Evolutionary conservation across 1,140 invertebrate genomes (phyloP).

Genomic region (Dendrolimus punctatus): DNA sequence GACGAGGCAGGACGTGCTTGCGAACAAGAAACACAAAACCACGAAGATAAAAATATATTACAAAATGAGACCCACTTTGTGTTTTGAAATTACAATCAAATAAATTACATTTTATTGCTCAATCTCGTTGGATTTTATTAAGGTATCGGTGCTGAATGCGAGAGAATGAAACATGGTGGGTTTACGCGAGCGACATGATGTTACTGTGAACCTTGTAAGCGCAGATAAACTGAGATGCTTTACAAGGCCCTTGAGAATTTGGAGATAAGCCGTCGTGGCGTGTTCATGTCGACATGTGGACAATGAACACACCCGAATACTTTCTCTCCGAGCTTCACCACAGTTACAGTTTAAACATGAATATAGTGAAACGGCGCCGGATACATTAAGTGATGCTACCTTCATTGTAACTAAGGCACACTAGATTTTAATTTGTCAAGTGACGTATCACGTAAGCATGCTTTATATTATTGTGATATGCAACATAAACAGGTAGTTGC

Average conservation of each 20-base stretch:
- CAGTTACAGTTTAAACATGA: too few species aligned
- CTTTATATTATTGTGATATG: too few species aligned
- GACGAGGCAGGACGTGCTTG: conserved; percentile 39
- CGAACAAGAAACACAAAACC: conserved; percentile 58
- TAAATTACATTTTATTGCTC: conserved; percentile 72
- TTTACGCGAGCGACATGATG: conserved; percentile 57
- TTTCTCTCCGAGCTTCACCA: conserved; percentile 21
- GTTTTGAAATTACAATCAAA: conserved; percentile 70
- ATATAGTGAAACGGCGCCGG: too few species aligned
- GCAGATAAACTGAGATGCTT: conserved; percentile 48
- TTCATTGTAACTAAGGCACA: too few species aligned
- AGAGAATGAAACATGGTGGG: conserved; percentile 62
- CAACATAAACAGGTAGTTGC: too few species aligned
- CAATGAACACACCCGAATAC: conserved; percentile 28
- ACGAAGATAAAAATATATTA: conserved; percentile 66
- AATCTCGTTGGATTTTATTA: conserved; percentile 70
- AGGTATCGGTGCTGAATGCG: conserved; percentile 60
- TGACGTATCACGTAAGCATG: too few species aligned
- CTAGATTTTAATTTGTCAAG: too few species aligned
- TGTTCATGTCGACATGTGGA: conserved; percentile 43
- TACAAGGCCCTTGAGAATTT: conserved; percentile 49
- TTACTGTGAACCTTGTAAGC: conserved; percentile 33
- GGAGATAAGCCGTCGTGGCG: conserved; percentile 45
- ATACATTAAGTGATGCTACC: too few species aligned
- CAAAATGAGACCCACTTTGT: conserved; percentile 65